Evolutionary conservation across 2,888 invertebrate genomes (phyloP).

Genomic region (Pyrgus malvae): DNA sequence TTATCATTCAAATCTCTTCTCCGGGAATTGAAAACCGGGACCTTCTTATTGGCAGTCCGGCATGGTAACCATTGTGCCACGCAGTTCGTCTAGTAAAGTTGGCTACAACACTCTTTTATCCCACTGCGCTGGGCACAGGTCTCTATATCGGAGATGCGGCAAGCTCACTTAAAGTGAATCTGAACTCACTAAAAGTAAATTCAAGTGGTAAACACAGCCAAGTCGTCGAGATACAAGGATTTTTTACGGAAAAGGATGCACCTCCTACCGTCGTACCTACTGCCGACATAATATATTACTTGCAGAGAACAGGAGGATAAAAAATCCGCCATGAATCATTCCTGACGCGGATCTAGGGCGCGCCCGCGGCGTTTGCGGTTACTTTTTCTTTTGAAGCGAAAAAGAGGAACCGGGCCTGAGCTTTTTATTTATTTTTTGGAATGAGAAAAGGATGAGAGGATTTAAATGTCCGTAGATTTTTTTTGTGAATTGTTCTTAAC

Average conservation of each 20-base stretch:
- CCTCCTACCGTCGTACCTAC: too few species aligned
- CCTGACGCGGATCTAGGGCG: conserved; percentile 11
- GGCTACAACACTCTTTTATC: too few species aligned
- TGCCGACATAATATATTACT: conserved; percentile 20
- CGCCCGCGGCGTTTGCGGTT: conserved; percentile 1
- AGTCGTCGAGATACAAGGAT: conserved; percentile 9
- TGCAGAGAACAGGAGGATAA: conserved; percentile 14
- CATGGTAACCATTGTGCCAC: too few species aligned
- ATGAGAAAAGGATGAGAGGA: background rate
- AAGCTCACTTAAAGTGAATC: too few species aligned
- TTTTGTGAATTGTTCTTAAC: background rate
- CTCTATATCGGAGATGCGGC: too few species aligned
- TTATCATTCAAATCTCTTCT: too few species aligned
- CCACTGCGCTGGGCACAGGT: too few species aligned
- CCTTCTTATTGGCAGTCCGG: too few species aligned
- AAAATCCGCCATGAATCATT: conserved; percentile 15
- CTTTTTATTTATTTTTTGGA: conserved; percentile 1
- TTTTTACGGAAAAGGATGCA: conserved; percentile 5
- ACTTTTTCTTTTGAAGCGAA: conserved; percentile 10
- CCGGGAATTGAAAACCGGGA: too few species aligned
- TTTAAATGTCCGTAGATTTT: background rate
- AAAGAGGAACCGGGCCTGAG: conserved; percentile 2
- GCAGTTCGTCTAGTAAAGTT: too few species aligned
- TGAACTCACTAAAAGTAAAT: too few species aligned
- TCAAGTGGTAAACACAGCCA: too few species aligned